Base-by-base conservation (phyloP, 2,113 vertebrate genomes). In the Neodon shergylaensis region DNA sequence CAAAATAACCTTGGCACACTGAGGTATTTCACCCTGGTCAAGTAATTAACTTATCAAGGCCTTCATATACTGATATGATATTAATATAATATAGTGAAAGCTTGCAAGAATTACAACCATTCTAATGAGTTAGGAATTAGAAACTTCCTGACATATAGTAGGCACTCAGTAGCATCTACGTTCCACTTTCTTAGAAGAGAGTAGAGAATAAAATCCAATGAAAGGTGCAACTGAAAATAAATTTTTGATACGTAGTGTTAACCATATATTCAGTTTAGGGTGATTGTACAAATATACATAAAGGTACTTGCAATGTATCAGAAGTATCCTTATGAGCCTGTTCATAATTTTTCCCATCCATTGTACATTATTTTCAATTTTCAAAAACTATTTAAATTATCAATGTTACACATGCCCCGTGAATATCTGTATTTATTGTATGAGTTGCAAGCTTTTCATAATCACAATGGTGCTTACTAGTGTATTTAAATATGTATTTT, bases 401-500 rank as follows among this genome's bases (percentile, higher is more conserved):
- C 77, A 82, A 72, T 89, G 70, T 61, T 92, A 61, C 44, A 74
- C 42, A 74, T 44, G n/a, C 24, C 63, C 36, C 2, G 9, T 12
- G 31, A 88, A 0, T 10, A 16, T 72, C 70, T 72, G 36, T 42
- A 21, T 82, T 52, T 28, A 77, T 63, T 31, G 2, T n/a, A 88
- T 3, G 28, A 3, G 77, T 21, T 65, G 0, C 44, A 12, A 91
- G 52, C 14, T 11, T 94, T 97, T 88, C 0, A 73, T 90, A 94
- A 63, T 89, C 42, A 36, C 0, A 7, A 54, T 97, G 79, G 58
- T n/a, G 33, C 76, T 97, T 92, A 96, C 21, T 26, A 95, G 0
- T 1, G 47, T 96, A 78, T 88, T 96, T 94, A 97, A 96, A 90
- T 84, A 95, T 76, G 83, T 52, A 10, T 65, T 96, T 49, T 96